Evolutionary conservation across 2,113 vertebrate genomes (phyloP).

Genomic region (Eptesicus fuscus): DNA sequence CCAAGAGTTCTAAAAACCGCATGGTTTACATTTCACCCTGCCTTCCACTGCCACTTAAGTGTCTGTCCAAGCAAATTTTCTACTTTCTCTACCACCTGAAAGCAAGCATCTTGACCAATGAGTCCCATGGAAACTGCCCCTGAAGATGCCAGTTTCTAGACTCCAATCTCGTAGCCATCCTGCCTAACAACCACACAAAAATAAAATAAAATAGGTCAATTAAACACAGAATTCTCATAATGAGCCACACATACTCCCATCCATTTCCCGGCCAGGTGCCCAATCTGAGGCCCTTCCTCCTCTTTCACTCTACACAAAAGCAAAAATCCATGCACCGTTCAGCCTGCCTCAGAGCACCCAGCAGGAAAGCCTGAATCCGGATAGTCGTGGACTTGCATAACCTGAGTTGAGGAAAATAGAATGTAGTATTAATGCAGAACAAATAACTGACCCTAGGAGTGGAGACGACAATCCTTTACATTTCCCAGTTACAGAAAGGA

Average conservation of each 20-base stretch:
- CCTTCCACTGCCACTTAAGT: not conserved
- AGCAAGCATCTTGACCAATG: not conserved
- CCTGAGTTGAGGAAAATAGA: conserved; percentile 59
- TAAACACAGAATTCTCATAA: not conserved
- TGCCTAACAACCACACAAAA: not conserved
- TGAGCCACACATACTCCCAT: not conserved
- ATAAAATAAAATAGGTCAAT: not conserved
- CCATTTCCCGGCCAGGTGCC: not conserved
- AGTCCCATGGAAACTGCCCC: not conserved
- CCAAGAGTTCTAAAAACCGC: not conserved
- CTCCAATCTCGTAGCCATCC: not conserved
- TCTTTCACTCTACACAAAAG: conserved; percentile 39
- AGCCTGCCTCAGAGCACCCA: conserved; percentile 42
- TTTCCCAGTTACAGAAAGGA: not conserved
- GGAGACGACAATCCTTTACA: not conserved
- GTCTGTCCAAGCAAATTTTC: not conserved
- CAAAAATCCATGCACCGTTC: conserved; percentile 40
- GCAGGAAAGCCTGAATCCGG: conserved; percentile 39
- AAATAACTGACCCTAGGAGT: not conserved
- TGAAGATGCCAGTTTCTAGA: not conserved
- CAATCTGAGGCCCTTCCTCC: not conserved
- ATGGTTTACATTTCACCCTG: not conserved
- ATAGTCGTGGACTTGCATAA: conserved; percentile 31
- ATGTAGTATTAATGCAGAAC: conserved; percentile 41
- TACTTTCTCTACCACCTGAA: not conserved